Evolutionary conservation across 2,888 invertebrate genomes (phyloP).

Genomic region (Drosophila subquinaria): DNA sequence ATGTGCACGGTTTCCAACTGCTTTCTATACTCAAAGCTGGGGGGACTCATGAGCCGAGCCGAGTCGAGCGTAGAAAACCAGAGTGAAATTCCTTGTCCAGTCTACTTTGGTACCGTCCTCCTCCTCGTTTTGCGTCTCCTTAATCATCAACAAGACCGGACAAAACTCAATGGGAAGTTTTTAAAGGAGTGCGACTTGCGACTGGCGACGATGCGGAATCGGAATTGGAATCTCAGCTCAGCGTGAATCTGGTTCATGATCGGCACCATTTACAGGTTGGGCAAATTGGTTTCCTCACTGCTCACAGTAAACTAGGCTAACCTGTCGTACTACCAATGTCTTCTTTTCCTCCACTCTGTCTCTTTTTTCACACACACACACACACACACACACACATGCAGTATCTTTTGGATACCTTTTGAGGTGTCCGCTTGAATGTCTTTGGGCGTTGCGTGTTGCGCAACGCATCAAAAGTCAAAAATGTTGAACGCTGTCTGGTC

Average conservation of each 20-base stretch:
- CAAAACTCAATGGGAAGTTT: slow-evolving; percentile 5
- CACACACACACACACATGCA: not conserved
- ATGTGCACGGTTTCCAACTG: slow-evolving; percentile 33
- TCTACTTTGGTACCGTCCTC: slow-evolving; percentile 9
- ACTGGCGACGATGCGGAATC: slow-evolving; percentile 46
- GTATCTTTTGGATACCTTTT: slow-evolving; percentile 31
- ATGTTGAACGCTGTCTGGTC: slow-evolving; percentile 27
- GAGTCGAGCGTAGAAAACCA: slow-evolving; percentile 48
- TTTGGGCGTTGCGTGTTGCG: slow-evolving; percentile 56
- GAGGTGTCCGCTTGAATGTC: slow-evolving; percentile 6
- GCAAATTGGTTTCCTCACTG: slow-evolving; percentile 51
- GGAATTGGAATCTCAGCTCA: slow-evolving; percentile 36
- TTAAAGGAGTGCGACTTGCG: slow-evolving; percentile 9
- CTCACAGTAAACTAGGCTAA: slow-evolving; percentile 51
- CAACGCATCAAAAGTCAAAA: slow-evolving; percentile 42
- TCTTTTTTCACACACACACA: not conserved
- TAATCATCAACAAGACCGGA: not conserved
- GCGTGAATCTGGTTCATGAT: slow-evolving; percentile 52
- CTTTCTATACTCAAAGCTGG: slow-evolving; percentile 39
- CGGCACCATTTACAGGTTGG: slow-evolving; percentile 48
- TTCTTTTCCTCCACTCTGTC: not conserved
- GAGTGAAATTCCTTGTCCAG: slow-evolving; percentile 60
- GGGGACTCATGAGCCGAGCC: slow-evolving; percentile 19
- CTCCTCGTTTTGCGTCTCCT: not conserved
- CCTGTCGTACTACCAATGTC: slow-evolving; percentile 43